phyloP scores from a whole-genome alignment of 1,140 invertebrate genomes.

The Halictus rubicundus region DNA sequence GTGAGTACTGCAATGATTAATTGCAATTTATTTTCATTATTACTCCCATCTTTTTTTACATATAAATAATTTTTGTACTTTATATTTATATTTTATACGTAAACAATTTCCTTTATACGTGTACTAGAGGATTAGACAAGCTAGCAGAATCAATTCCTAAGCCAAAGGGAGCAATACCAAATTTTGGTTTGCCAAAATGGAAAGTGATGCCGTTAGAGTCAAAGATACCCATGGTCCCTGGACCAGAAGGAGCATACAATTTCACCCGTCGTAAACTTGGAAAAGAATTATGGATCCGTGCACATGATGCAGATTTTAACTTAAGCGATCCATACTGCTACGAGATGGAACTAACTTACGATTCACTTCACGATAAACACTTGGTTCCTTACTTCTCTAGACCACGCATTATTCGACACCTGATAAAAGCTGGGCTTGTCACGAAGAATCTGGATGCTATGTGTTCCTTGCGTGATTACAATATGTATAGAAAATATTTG shows the following conservation, averaged over 20 bases:
- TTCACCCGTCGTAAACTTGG: constrained; percentile 74
- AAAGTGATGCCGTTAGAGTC: constrained; percentile 70
- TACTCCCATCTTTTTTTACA: not conserved
- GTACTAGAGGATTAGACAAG: constrained; percentile 57
- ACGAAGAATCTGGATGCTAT: constrained; percentile 69
- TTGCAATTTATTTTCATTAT: not conserved
- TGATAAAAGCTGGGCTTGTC: constrained; percentile 71
- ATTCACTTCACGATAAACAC: constrained; percentile 76
- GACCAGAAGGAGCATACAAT: constrained; percentile 64
- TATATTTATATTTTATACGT: not conserved
- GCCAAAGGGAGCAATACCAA: constrained; percentile 64
- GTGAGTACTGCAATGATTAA: constrained; percentile 57
- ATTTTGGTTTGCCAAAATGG: constrained; percentile 76
- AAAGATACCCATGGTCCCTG: constrained; percentile 74
- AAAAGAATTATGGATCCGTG: constrained; percentile 53
- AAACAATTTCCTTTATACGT: not conserved
- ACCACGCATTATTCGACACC: constrained; percentile 56
- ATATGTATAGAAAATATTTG: constrained; percentile 74
- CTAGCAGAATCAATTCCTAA: constrained; percentile 67
- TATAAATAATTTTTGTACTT: not conserved
- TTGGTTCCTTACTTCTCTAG: constrained; percentile 67
- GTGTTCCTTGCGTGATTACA: constrained; percentile 74
- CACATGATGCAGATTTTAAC: constrained; percentile 63
- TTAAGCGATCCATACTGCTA: constrained; percentile 71
- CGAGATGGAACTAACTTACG: constrained; percentile 68